A percentile compares a stretch with the other conserved stretches of the same genome.
These are phyloP conservation scores for Clarias laeviceps DNA, from an alignment of 2,797 vertebrate genomes.

Conservation along the genomic window DNA sequence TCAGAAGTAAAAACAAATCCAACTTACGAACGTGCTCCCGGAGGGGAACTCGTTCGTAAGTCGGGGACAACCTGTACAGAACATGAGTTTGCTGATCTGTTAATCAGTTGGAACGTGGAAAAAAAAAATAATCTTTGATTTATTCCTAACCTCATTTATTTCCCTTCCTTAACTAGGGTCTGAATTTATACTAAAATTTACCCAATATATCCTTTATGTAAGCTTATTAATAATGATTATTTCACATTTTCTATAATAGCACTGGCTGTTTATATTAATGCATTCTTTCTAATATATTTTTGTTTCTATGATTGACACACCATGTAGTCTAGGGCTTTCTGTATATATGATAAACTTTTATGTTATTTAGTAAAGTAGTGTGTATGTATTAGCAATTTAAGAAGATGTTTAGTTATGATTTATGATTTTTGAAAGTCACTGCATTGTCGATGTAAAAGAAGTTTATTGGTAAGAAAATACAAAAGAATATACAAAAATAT, in stretches of 20 bases:
- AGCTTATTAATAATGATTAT: neutral
- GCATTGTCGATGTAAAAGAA: neutral
- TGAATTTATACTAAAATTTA: neutral
- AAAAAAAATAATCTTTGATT: too few relatives aligned
- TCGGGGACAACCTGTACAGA: too few relatives aligned
- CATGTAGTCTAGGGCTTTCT: neutral
- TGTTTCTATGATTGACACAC: neutral
- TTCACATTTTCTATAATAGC: neutral
- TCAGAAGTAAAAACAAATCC: too few relatives aligned
- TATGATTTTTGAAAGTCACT: neutral
- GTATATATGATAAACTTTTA: neutral
- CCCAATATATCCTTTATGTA: neutral
- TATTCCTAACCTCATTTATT: neutral
- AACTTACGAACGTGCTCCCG: too few relatives aligned
- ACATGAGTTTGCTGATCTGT: neutral
- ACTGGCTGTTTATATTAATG: neutral
- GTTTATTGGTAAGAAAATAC: neutral
- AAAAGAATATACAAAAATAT: too few relatives aligned
- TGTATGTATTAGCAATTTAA: neutral
- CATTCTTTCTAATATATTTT: neutral
- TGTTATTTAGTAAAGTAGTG: neutral
- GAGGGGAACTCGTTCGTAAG: too few relatives aligned
- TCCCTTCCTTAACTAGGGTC: neutral
- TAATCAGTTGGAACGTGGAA: neutral
- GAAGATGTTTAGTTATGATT: neutral